Conservation (phyloP, 2,888 invertebrate species). For the Pristionchus entomophagus region DNA sequence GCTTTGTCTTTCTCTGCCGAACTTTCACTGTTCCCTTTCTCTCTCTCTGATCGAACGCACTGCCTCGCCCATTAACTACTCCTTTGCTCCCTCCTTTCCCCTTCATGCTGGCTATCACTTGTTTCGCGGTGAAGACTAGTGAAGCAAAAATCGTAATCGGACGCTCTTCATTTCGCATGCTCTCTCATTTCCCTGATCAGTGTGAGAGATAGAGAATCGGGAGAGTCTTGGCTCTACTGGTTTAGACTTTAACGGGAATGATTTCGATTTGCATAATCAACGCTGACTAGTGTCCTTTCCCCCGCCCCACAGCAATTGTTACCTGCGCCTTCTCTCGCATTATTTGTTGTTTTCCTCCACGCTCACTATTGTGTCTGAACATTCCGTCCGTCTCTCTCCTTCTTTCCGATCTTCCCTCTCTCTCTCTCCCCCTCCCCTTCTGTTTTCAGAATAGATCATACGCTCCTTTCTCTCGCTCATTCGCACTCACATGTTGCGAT, state of each 20-base stretch:
- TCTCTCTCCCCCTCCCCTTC: background rate
- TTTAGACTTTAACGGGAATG: background rate
- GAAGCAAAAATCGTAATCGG: background rate
- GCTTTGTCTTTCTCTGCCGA: background rate
- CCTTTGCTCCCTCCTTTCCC: background rate
- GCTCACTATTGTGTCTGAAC: conserved; percentile 24
- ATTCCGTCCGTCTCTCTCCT: background rate
- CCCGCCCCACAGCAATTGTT: background rate
- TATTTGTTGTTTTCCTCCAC: conserved; percentile 5
- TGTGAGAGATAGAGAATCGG: too few relatives aligned
- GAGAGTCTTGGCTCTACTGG: too few relatives aligned
- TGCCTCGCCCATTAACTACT: conserved; percentile 17
- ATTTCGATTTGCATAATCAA: background rate
- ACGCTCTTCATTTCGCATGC: too few relatives aligned
- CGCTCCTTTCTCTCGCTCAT: background rate
- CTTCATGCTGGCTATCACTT: background rate
- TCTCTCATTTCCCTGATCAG: too few relatives aligned
- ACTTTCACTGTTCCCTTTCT: background rate
- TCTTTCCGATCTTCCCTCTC: background rate
- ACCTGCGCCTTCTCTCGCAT: background rate
- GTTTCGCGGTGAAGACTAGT: background rate
- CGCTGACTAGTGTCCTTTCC: background rate
- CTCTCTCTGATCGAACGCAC: background rate
- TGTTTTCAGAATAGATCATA: conserved; percentile 19
- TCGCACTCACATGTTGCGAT: conserved; percentile 38